Evolutionary conservation across 2,113 vertebrate species (phyloP).

Genomic region (Sphyrna mokarran): DNA sequence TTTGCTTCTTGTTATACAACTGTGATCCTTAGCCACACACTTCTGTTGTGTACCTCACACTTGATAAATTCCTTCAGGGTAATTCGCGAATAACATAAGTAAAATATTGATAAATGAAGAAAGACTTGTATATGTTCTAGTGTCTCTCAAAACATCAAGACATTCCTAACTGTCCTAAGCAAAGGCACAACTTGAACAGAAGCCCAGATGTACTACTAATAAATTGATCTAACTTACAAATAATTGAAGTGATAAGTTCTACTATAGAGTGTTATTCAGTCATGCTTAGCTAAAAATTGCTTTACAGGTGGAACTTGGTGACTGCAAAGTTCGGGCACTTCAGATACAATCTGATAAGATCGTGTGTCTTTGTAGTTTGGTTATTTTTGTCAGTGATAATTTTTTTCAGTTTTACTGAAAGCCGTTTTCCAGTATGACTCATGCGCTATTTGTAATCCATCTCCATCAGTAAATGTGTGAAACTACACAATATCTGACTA

Average conservation of each 20-base stretch:
- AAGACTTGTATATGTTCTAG: not conserved
- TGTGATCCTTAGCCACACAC: not conserved
- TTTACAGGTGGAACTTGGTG: not conserved
- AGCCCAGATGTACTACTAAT: not conserved
- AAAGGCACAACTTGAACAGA: not conserved
- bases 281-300: not conserved
- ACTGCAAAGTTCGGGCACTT: not conserved
- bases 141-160: not conserved
- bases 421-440: not conserved
- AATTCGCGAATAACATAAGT: not conserved
- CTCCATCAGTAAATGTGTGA: not conserved
- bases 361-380: too few species aligned
- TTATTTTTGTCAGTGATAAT: not conserved
- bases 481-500: not conserved
- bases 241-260: not conserved
- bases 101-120: not conserved
- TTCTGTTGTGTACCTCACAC: not conserved
- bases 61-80: not conserved
- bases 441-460: not conserved
- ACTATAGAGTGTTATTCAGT: not conserved
- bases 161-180: not conserved
- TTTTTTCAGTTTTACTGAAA: not conserved
- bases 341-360: not conserved
- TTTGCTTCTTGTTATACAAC: not conserved
- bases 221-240: not conserved